phyloP scores from a whole-genome alignment of 2,113 vertebrate genomes.

The Atractosteus spatula region DNA sequence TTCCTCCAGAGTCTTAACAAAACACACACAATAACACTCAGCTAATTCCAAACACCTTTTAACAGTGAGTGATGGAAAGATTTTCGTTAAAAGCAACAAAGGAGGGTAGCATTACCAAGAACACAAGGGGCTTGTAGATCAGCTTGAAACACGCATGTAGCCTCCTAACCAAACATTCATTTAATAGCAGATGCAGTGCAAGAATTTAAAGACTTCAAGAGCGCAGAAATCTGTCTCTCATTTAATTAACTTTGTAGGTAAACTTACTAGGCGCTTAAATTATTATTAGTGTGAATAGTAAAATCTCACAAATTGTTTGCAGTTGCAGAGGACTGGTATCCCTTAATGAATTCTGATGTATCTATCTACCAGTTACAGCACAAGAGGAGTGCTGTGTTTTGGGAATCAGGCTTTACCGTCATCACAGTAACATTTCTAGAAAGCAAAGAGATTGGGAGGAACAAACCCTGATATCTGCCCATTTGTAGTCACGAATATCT shows the following conservation, averaged over 20 bases:
- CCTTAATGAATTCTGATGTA: too few species aligned
- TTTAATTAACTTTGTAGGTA: too few species aligned
- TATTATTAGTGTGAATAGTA: too few species aligned
- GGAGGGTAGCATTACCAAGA: neutral
- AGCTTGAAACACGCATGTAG: neutral
- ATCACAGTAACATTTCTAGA: too few species aligned
- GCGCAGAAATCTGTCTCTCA: neutral
- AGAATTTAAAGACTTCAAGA: slow-evolving; percentile 6
- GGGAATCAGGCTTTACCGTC: too few species aligned
- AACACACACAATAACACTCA: neutral
- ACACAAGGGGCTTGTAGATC: neutral
- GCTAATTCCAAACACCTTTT: neutral
- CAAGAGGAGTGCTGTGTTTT: too few species aligned
- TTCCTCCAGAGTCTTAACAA: neutral
- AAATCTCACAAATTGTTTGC: too few species aligned
- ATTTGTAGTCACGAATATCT: slow-evolving; percentile 30
- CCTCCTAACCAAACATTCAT: slow-evolving; percentile 4
- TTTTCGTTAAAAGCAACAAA: neutral
- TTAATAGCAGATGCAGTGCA: neutral
- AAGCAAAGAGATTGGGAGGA: too few species aligned
- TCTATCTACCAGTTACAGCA: too few species aligned
- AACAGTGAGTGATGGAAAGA: neutral
- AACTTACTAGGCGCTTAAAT: too few species aligned
- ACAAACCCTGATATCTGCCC: neutral
- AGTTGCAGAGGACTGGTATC: too few species aligned